Evolutionary conservation across 2,888 invertebrate species (phyloP).

Genomic region (Sphecodes monilicornis): DNA sequence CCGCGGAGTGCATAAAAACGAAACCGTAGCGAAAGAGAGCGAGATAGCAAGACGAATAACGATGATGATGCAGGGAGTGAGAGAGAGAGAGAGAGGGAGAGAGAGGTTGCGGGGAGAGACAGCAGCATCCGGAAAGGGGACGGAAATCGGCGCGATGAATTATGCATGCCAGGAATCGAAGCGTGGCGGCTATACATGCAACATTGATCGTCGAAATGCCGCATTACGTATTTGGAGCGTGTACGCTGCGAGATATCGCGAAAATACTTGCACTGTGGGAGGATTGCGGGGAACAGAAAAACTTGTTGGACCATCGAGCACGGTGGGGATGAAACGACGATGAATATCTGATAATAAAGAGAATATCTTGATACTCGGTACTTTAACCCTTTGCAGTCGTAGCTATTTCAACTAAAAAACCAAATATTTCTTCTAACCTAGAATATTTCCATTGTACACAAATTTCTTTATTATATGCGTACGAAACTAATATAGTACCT

Average conservation of each 20-base stretch:
- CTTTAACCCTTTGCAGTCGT: no score
- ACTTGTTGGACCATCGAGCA: background rate
- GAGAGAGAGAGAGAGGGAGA: conserved; percentile 15
- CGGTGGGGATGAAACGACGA: no score
- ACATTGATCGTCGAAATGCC: conserved; percentile 73
- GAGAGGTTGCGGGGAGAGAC: no score
- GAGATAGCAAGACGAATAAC: background rate
- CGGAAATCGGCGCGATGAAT: conserved; percentile 73
- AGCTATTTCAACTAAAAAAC: no score
- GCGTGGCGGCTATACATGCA: conserved; percentile 61
- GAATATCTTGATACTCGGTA: no score
- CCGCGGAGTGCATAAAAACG: conserved; percentile 1
- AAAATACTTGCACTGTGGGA: conserved; percentile 41
- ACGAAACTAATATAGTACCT: no score
- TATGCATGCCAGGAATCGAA: conserved; percentile 72
- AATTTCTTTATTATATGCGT: no score
- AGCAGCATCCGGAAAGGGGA: conserved; percentile 42
- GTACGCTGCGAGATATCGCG: conserved; percentile 56
- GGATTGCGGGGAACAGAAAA: background rate
- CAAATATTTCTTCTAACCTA: no score
- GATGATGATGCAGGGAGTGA: background rate
- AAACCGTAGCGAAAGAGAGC: background rate
- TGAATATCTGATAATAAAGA: no score
- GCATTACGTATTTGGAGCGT: conserved; percentile 70
- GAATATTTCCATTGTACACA: no score